A percentile compares a stretch with the other conserved stretches of the same genome.
Evolutionary conservation across 2,888 invertebrate genomes (phyloP).

Genomic region (Apomyelois bistriatella): DNA sequence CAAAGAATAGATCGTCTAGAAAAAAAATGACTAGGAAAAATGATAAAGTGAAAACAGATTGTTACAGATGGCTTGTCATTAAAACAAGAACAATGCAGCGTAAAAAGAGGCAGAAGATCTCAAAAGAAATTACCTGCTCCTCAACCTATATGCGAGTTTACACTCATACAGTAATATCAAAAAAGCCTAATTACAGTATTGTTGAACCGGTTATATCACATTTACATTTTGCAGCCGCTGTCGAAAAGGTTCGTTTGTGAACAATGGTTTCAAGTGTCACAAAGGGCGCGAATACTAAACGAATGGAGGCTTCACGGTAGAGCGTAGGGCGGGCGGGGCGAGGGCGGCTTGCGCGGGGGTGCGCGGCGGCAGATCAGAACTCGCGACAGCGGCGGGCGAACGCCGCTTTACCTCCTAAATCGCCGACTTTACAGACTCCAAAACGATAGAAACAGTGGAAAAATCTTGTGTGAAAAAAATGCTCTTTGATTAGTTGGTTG

Average conservation of each 20-base stretch:
- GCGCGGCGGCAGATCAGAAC: slow-evolving; percentile 55
- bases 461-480: slow-evolving; percentile 55
- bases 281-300: slow-evolving; percentile 76
- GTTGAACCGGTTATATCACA: slow-evolving; percentile 16
- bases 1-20: no score
- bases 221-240: slow-evolving; percentile 23
- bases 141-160: background rate
- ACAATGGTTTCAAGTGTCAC: slow-evolving; percentile 76
- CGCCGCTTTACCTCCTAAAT: slow-evolving; percentile 52
- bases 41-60: no score
- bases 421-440: slow-evolving; percentile 35
- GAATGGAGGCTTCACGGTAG: slow-evolving; percentile 57
- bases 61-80: no score
- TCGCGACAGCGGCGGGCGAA: slow-evolving; percentile 67
- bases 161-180: background rate
- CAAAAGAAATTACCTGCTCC: no score
- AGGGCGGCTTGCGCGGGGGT: slow-evolving; percentile 34
- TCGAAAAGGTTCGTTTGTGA: slow-evolving; percentile 56
- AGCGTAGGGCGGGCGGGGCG: slow-evolving; percentile 39
- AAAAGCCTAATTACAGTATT: slow-evolving; percentile 14
- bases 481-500: slow-evolving; percentile 44
- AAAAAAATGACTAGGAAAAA: no score
- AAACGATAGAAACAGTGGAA: slow-evolving; percentile 39
- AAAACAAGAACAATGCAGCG: no score
- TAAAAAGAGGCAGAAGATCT: no score